Evolutionary conservation across 2,888 invertebrate species (phyloP).

Genomic region (Philereme transversata): DNA sequence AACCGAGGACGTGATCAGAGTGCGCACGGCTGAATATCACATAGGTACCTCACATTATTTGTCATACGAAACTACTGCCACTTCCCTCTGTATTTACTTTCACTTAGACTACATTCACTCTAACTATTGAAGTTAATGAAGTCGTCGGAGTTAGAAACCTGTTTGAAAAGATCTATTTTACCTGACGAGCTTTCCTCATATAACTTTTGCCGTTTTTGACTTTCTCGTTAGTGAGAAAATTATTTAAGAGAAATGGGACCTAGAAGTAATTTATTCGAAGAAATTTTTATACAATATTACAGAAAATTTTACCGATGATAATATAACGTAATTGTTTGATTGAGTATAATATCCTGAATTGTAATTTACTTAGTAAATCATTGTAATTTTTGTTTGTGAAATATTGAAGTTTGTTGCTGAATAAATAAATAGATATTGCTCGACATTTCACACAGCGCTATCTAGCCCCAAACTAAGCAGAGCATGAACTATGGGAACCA

Average conservation of each 20-base stretch:
- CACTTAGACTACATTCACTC: conserved; percentile 10
- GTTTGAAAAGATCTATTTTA: conserved; percentile 37
- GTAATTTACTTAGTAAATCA: too few species aligned
- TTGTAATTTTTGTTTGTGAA: too few species aligned
- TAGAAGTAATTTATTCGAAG: neutral
- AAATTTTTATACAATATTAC: neutral
- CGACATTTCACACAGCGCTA: too few species aligned
- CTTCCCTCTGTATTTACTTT: conserved; percentile 16
- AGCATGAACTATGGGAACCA: too few species aligned
- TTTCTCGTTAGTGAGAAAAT: conserved; percentile 38
- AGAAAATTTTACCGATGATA: neutral
- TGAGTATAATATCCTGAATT: neutral
- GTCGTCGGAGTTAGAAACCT: conserved; percentile 15
- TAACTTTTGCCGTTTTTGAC: conserved; percentile 38
- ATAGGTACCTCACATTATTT: conserved; percentile 14
- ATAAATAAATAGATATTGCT: too few species aligned
- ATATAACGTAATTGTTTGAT: conserved; percentile 10
- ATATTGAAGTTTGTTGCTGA: too few species aligned
- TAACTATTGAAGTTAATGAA: conserved; percentile 29
- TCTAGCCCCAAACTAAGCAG: too few species aligned
- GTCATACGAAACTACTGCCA: conserved; percentile 4
- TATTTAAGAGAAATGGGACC: conserved; percentile 22
- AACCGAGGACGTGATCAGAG: conserved; percentile 26
- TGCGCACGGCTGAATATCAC: conserved; percentile 22
- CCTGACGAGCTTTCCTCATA: conserved; percentile 37